Conservation (phyloP, 1,140 invertebrate genomes). For the Drosophila pectinifera region DNA sequence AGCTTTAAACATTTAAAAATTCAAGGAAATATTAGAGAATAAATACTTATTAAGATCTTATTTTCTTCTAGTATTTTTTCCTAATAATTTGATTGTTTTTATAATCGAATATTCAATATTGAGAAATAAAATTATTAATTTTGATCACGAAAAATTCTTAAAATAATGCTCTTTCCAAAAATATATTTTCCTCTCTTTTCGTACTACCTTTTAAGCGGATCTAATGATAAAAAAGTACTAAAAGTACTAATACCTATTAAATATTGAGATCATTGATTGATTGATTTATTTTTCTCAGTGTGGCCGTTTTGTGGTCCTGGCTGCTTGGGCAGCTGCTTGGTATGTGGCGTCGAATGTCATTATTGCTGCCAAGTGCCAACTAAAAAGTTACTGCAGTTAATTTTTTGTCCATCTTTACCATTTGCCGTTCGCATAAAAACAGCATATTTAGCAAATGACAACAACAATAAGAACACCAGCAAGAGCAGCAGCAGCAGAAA, state of each 20-base stretch:
- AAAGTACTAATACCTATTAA: too few relatives aligned
- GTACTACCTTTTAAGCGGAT: too few relatives aligned
- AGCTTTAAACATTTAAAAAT: background rate
- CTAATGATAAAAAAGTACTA: too few relatives aligned
- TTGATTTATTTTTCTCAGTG: slow-evolving; percentile 1
- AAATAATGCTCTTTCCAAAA: too few relatives aligned
- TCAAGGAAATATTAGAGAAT: too few relatives aligned
- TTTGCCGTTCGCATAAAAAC: slow-evolving; percentile 81
- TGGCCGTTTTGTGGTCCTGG: slow-evolving; percentile 32
- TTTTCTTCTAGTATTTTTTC: too few relatives aligned
- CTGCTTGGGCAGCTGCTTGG: slow-evolving; percentile 68
- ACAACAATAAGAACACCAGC: slow-evolving; percentile 56
- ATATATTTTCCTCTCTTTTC: too few relatives aligned
- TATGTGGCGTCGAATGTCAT: slow-evolving; percentile 85
- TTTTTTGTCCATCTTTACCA: slow-evolving; percentile 78
- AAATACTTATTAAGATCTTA: background rate
- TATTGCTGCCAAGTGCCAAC: slow-evolving; percentile 84
- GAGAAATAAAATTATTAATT: too few relatives aligned
- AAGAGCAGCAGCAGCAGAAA: slow-evolving; percentile 23
- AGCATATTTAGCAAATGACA: slow-evolving; percentile 85
- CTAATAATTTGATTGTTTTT: too few relatives aligned
- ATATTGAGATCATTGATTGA: background rate
- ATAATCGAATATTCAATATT: too few relatives aligned
- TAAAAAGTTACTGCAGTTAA: slow-evolving; percentile 84
- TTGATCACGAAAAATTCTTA: too few relatives aligned